phyloP scores from a whole-genome alignment of 2,113 vertebrate genomes.

The Elgaria multicarinata region DNA sequence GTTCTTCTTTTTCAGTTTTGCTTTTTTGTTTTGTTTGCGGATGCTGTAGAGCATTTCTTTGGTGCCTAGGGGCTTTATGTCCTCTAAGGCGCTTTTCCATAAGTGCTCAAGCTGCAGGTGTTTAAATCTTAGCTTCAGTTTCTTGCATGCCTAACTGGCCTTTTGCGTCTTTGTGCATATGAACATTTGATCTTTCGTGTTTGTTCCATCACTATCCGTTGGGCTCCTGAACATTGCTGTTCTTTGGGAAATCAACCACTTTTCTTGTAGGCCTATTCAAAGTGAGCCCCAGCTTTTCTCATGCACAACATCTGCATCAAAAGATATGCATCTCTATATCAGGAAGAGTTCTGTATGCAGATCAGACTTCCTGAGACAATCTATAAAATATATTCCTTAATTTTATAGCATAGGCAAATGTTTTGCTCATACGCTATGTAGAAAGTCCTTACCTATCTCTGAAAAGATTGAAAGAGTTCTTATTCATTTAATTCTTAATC shows the following conservation, averaged over 20 bases:
- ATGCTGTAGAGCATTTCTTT: too few relatives aligned
- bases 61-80: too few relatives aligned
- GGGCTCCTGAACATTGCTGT: neutral
- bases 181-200: neutral
- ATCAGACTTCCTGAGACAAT: neutral
- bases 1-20: too few relatives aligned
- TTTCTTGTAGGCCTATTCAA: neutral
- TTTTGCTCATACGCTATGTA: neutral
- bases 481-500: too few relatives aligned
- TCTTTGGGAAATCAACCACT: neutral
- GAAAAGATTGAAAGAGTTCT: neutral
- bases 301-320: neutral
- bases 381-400: neutral
- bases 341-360: neutral
- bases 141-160: neutral
- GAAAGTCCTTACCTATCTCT: neutral
- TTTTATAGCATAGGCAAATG: neutral
- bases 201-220: neutral
- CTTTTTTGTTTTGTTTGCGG: too few relatives aligned
- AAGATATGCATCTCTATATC: neutral
- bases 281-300: neutral
- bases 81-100: too few relatives aligned
- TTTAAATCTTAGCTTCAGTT: neutral
- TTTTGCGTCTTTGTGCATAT: neutral
- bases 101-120: neutral